Evolutionary conservation across 1,140 invertebrate species (phyloP).

Genomic region (Anadara kagoshimensis): DNA sequence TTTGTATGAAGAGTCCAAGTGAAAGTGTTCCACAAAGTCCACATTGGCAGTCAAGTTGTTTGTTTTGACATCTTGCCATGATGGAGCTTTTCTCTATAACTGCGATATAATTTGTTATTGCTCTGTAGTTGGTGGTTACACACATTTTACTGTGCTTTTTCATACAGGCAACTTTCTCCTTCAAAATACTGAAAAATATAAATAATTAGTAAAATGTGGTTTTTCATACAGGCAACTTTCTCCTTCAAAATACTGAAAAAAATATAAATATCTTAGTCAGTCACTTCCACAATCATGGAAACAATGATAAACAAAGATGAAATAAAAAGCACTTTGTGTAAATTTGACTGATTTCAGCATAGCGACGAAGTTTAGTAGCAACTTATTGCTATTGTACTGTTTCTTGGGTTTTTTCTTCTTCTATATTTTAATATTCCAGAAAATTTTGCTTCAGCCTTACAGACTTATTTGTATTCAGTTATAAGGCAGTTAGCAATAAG

Average conservation of each 20-base stretch:
- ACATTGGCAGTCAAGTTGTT: slow-evolving; percentile 12
- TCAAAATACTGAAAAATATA: slow-evolving; percentile 1
- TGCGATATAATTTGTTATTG: background rate
- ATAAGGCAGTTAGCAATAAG: no score
- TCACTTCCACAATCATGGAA: background rate
- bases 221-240: slow-evolving; percentile 12
- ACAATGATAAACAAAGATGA: background rate
- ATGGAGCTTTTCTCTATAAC: slow-evolving; percentile 1
- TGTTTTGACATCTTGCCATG: slow-evolving; percentile 2
- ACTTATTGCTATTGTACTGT: no score
- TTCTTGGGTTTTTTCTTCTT: no score
- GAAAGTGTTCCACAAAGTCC: slow-evolving; percentile 15
- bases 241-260: slow-evolving; percentile 3
- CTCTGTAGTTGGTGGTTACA: background rate
- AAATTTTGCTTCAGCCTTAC: no score
- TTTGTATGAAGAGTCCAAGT: slow-evolving; percentile 17
- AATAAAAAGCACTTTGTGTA: background rate
- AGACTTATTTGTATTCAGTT: no score
- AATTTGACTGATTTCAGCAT: background rate
- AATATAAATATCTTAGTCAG: background rate
- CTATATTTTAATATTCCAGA: no score
- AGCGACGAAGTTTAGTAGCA: no score
- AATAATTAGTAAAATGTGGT: slow-evolving; percentile 11
- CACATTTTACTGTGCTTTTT: slow-evolving; percentile 8
- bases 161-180: slow-evolving; percentile 10